Percentiles rank a stretch among this genome's conserved stretches.
phyloP scores from a whole-genome alignment of 2,888 invertebrate genomes.

The Prosapia bicincta region DNA sequence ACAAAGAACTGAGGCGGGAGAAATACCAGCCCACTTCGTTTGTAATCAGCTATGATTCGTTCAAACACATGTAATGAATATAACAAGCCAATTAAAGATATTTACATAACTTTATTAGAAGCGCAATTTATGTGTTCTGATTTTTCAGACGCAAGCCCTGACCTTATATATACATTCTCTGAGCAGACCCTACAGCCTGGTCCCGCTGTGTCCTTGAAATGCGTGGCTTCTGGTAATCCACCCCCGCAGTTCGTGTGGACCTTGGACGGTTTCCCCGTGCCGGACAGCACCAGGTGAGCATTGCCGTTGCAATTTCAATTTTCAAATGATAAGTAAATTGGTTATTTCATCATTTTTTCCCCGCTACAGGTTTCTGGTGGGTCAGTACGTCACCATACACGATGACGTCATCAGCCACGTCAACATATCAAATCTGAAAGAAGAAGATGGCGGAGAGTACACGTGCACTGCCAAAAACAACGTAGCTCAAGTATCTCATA shows the following conservation, averaged over 20 bases:
- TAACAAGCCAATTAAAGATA: too few species aligned
- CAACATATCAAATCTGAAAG: constrained; percentile 81
- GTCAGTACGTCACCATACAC: constrained; percentile 87
- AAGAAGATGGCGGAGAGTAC: constrained; percentile 88
- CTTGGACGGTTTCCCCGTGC: constrained; percentile 82
- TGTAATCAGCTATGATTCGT: too few species aligned
- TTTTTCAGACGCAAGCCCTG: constrained; percentile 76
- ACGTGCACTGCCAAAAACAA: constrained; percentile 80
- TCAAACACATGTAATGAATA: too few species aligned
- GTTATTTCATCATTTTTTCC: too few species aligned
- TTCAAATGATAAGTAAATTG: too few species aligned
- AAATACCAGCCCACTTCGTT: too few species aligned
- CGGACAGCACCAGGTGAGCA: constrained; percentile 62
- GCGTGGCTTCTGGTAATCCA: constrained; percentile 92
- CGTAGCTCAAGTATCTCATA: constrained; percentile 75
- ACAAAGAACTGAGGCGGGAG: too few species aligned
- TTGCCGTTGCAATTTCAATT: too few species aligned
- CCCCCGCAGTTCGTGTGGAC: constrained; percentile 91
- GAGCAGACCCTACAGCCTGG: constrained; percentile 91
- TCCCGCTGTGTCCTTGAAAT: constrained; percentile 86
- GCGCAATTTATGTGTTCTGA: neutral
- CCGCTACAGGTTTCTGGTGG: constrained; percentile 70
- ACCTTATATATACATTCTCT: constrained; percentile 86
- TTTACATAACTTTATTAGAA: too few species aligned
- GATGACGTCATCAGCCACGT: constrained; percentile 92